Evolutionary conservation across 2,797 vertebrate species (phyloP), one percentile per base, ranked within the genome.

Genomic region (Pangasius macronema): DNA sequence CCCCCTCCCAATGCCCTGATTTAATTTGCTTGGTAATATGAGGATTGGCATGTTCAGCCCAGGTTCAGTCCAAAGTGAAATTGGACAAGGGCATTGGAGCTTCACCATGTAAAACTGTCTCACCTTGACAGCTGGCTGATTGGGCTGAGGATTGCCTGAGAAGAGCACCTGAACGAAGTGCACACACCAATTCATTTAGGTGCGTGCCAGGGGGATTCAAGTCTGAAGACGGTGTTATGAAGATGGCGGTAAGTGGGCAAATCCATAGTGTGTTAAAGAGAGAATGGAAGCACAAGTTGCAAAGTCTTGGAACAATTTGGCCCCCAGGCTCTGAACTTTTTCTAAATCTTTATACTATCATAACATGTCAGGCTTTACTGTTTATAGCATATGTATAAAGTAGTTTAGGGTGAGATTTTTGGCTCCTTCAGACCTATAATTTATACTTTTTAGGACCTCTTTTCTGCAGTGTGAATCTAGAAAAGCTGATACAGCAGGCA

Each of bases 1-100:
- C 84, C 77, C 5, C 30, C 68, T 86, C 49, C 77, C 83, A 65
- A 89, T 90, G 90, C 94, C 88, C 88, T 95, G 95, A 96, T 96
- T 96, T 96, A 95, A 96, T 96, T 96, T 96, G 96, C 95, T 95
- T 94, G 94, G 94, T 95, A 95, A 96, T 95, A 96, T 96, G 93
- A 95, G 94, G 95, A 96, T 95, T 96, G 96, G 94, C 95, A 91
- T 94, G 94, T 96, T 95, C 93, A 93, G 94, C 94, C 94, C 93
- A 95, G 94, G 95, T 95, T 95, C 95, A 93, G 94, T 95, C 93
- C 94, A 94, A 95, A 96, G 96, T 95, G 94, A 96, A 95, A 96
- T 96, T 96, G 95, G 94, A 95, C 94, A 93, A 94, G 95, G 95
- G 95, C 95, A 95, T 94, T 95, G 95, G 95, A 96, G 95, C 95